phyloP scores from a whole-genome alignment of 2,888 invertebrate genomes.

The Fissipunctia ypsillon region DNA sequence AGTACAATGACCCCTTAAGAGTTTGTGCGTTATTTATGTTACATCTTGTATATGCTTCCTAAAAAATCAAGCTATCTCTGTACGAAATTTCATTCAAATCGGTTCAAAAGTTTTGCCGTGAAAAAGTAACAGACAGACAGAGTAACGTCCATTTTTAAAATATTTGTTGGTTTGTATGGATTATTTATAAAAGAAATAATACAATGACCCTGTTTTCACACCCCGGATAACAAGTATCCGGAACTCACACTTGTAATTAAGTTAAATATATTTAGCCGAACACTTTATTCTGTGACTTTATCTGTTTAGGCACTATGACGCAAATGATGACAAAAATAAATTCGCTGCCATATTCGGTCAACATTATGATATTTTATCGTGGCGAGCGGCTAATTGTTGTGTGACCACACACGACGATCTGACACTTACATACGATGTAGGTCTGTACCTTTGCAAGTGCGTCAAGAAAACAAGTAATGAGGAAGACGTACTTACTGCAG shows the following conservation, averaged over 20 bases:
- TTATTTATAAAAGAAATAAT: background rate
- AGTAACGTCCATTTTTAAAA: background rate
- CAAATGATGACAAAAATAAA: conserved; percentile 74
- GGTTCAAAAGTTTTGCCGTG: no score
- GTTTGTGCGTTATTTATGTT: no score
- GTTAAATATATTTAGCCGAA: conserved; percentile 42
- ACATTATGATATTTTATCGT: conserved; percentile 67
- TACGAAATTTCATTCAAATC: no score
- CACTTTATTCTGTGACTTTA: conserved; percentile 38
- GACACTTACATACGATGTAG: conserved; percentile 1
- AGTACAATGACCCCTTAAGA: no score
- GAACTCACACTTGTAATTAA: conserved; percentile 45
- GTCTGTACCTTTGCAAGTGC: background rate
- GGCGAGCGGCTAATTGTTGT: conserved; percentile 58
- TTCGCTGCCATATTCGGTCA: conserved; percentile 71
- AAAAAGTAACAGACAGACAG: no score
- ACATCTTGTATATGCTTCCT: no score
- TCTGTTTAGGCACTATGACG: conserved; percentile 82
- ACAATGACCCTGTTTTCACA: conserved; percentile 24
- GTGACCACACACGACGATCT: conserved; percentile 77
- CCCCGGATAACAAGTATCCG: conserved; percentile 4
- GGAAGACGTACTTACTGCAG: background rate
- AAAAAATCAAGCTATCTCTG: no score
- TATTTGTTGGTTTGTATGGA: no score
- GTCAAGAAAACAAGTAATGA: conserved; percentile 22